These are phyloP conservation scores for Micromussa lordhowensis DNA, from an alignment of 92 coral and sea anemone species.

Conservation along the genomic window DNA sequence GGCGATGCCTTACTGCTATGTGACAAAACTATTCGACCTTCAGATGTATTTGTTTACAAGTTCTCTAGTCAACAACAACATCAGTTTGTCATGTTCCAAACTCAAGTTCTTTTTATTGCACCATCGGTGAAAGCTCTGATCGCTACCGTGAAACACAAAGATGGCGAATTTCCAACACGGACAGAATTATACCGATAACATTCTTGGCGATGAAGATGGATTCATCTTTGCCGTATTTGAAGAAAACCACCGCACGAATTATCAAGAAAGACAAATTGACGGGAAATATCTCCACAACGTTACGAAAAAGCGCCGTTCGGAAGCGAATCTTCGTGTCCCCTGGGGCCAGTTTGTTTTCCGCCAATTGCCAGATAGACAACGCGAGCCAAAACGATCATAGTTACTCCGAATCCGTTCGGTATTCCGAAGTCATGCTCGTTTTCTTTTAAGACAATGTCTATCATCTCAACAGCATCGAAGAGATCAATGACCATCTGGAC, in stretches of 20 bases:
- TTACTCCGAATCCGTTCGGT: constrained; percentile 6
- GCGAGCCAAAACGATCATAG: constrained; percentile 44
- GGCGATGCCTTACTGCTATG: neutral
- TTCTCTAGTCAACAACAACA: too few species aligned
- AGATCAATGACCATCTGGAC: constrained; percentile 25
- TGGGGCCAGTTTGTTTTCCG: constrained; percentile 37
- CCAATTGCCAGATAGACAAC: constrained; percentile 60
- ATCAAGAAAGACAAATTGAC: constrained; percentile 53
- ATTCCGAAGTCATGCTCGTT: neutral
- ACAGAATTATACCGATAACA: neutral
- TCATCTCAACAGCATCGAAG: constrained; percentile 18
- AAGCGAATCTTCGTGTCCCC: neutral
- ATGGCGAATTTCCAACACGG: neutral
- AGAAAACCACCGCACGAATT: constrained; percentile 45
- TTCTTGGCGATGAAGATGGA: constrained; percentile 67
- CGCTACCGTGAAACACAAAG: neutral
- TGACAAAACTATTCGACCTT: neutral
- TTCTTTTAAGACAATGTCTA: constrained; percentile 18
- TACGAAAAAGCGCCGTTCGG: neutral
- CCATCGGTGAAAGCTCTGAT: neutral
- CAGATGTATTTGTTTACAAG: neutral
- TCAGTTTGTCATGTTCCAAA: too few species aligned
- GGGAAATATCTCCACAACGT: neutral
- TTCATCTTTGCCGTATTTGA: constrained; percentile 52
- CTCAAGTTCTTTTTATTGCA: too few species aligned